These are phyloP conservation scores for Staurois parvus DNA, from an alignment of 2,797 vertebrate genomes.

Conservation along the genomic window DNA sequence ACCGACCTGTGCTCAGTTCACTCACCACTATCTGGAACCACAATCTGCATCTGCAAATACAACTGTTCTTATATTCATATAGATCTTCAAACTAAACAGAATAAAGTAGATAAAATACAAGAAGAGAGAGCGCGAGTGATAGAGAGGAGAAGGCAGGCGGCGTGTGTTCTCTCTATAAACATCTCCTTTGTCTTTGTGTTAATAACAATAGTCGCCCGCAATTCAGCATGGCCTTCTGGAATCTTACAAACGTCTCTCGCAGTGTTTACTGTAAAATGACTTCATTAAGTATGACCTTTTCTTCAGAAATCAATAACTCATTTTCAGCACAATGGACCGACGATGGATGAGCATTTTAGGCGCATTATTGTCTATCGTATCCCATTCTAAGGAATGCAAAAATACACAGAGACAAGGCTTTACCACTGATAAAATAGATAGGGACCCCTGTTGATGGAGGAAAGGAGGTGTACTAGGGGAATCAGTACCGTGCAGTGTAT, in stretches of 20 bases:
- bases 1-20: no score
- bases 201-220: conserved; percentile 3
- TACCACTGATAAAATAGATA: conserved; percentile 23
- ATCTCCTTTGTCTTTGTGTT: conserved; percentile 25
- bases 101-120: no score
- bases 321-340: conserved; percentile 50
- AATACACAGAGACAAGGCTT: conserved; percentile 44
- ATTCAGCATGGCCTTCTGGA: conserved; percentile 26
- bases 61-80: no score
- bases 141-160: background rate
- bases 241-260: conserved; percentile 34
- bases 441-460: conserved; percentile 41
- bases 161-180: background rate
- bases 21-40: no score
- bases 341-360: conserved; percentile 44
- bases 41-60: no score
- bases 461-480: background rate
- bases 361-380: conserved; percentile 47
- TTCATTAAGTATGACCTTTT: conserved; percentile 60
- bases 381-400: conserved; percentile 52
- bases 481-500: background rate
- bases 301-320: conserved; percentile 58
- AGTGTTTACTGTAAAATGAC: conserved; percentile 61
- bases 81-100: no score
- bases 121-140: background rate